Percentiles rank a stretch among this genome's conserved stretches.
phyloP scores from a whole-genome alignment of 2,113 vertebrate genomes.

The Labeo catla region DNA sequence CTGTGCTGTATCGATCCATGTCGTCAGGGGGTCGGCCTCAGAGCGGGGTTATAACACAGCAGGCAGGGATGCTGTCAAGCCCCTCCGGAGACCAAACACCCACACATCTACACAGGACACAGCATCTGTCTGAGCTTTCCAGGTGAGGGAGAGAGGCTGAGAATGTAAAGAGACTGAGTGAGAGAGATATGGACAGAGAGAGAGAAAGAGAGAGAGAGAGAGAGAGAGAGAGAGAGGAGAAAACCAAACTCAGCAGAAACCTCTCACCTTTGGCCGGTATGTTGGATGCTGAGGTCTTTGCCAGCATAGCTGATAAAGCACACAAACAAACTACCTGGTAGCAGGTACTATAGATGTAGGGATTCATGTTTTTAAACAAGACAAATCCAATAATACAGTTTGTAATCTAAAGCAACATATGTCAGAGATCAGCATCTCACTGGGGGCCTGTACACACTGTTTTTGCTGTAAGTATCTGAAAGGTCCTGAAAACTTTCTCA shows the following conservation, averaged over 20 bases:
- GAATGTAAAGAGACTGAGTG: conserved; percentile 6
- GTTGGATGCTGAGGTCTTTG: conserved; percentile 5
- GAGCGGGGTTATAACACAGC: conserved; percentile 67
- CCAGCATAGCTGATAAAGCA: conserved; percentile 9
- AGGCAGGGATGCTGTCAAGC: conserved; percentile 29
- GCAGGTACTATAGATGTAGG: not conserved
- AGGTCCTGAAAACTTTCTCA: not conserved
- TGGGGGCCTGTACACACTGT: not conserved
- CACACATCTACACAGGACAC: conserved; percentile 2
- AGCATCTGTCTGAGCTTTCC: conserved; percentile 12
- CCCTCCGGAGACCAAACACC: conserved; percentile 31
- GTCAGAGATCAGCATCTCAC: not conserved
- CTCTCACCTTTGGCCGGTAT: not conserved
- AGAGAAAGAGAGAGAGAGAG: conserved; percentile 3
- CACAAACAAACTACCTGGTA: not conserved
- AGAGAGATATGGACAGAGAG: not conserved
- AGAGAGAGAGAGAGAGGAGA: not conserved
- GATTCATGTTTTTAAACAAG: not conserved
- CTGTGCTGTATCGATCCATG: conserved; percentile 77
- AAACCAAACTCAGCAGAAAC: conserved; percentile 30
- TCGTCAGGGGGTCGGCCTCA: conserved; percentile 68
- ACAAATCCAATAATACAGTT: not conserved
- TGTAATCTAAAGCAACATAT: not conserved
- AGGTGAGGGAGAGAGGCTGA: not conserved
- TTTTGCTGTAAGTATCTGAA: not conserved